Evolutionary conservation across 2,113 vertebrate species (phyloP).

Genomic region (Eidolon helvum): DNA sequence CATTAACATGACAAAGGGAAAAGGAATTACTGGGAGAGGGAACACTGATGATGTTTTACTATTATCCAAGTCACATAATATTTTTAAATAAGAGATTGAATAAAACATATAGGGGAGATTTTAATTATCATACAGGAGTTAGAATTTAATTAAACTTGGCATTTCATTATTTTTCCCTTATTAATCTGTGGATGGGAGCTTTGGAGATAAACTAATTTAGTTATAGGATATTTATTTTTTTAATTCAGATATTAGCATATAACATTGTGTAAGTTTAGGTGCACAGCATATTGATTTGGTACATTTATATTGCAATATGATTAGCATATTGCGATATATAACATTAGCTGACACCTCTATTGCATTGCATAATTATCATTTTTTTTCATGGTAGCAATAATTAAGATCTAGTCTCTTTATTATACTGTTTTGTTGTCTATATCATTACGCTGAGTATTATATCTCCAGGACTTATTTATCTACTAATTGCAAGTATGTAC

Average conservation of each 20-base stretch:
- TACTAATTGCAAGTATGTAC: neutral
- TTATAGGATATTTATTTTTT: neutral
- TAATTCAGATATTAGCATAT: neutral
- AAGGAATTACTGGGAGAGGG: fast-evolving
- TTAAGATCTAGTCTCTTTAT: neutral
- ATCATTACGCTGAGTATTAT: neutral
- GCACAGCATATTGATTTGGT: neutral
- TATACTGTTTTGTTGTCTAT: neutral
- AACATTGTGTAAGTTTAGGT: neutral
- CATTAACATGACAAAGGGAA: neutral
- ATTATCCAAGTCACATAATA: neutral
- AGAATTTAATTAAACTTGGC: neutral
- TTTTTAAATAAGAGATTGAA: neutral
- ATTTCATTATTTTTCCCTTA: neutral
- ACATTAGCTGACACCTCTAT: neutral
- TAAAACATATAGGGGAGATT: neutral
- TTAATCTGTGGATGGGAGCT: neutral
- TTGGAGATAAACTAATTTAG: neutral
- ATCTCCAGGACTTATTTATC: neutral
- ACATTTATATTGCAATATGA: neutral
- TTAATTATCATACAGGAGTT: neutral
- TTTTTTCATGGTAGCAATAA: neutral
- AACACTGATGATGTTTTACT: neutral
- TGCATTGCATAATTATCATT: neutral
- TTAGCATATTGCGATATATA: neutral